Evolutionary conservation across 2,888 invertebrate genomes (phyloP).

Genomic region (Ceratothoa steindachneri): DNA sequence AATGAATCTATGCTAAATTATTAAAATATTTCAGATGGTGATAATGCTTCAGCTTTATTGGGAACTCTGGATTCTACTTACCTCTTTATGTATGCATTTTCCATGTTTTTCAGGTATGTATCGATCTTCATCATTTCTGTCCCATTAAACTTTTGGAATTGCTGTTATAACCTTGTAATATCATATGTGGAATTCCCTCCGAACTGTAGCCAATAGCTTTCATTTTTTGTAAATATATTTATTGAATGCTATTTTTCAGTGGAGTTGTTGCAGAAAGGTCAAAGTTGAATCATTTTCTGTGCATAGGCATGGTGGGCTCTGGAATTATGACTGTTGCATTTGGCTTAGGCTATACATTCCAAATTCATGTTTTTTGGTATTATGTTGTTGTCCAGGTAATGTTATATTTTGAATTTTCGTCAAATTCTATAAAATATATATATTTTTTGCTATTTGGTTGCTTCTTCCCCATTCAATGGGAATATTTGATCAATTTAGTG

Average conservation of each 20-base stretch:
- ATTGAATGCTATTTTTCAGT: too few species aligned
- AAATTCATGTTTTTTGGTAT: slow-evolving; percentile 75
- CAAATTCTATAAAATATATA: not conserved
- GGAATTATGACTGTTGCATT: slow-evolving; percentile 82
- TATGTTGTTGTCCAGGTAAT: slow-evolving; percentile 77
- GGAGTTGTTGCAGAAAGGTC: slow-evolving; percentile 90
- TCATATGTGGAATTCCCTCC: too few species aligned
- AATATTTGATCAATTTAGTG: not conserved
- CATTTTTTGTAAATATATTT: too few species aligned
- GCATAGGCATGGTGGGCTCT: slow-evolving; percentile 82
- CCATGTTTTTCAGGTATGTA: slow-evolving; percentile 76
- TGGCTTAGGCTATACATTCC: slow-evolving; percentile 75
- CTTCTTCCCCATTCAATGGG: not conserved
- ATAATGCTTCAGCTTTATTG: slow-evolving; percentile 70
- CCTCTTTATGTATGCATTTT: slow-evolving; percentile 82
- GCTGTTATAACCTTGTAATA: too few species aligned
- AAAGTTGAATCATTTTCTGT: slow-evolving; percentile 83
- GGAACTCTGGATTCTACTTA: slow-evolving; percentile 87
- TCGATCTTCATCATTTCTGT: too few species aligned
- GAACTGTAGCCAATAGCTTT: too few species aligned
- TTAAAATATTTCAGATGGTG: slow-evolving; percentile 63
- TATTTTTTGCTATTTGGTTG: not conserved
- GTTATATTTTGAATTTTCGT: not conserved
- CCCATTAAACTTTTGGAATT: too few species aligned
- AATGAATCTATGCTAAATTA: too few species aligned